Percentiles rank a stretch among this genome's conserved stretches.
Conservation (phyloP, 1,140 invertebrate genomes). For the Anagrus nilaparvatae region DNA sequence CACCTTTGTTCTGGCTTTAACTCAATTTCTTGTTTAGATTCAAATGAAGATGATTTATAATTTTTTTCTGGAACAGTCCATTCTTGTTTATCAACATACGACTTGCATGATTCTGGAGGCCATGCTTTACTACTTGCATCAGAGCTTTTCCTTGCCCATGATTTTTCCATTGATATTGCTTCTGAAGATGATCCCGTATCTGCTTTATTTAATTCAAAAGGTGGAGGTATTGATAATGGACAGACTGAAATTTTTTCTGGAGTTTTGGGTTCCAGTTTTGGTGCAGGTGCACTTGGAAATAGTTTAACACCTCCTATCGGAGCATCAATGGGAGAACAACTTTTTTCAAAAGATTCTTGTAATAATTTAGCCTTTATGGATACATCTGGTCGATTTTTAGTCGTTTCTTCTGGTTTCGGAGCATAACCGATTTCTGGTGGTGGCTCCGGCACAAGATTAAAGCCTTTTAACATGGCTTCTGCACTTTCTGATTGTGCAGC, state of each 20-base stretch:
- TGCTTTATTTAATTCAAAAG: constrained; percentile 29
- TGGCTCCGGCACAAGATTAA: constrained; percentile 56
- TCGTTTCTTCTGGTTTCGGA: constrained; percentile 41
- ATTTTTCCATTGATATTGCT: constrained; percentile 51
- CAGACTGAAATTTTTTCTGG: constrained; percentile 13
- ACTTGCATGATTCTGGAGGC: constrained; percentile 32
- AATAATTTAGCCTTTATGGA: constrained; percentile 52
- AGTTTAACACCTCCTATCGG: constrained; percentile 54
- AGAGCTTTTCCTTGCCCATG: constrained; percentile 48
- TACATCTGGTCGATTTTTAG: constrained; percentile 46
- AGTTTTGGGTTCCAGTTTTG: constrained; percentile 24
- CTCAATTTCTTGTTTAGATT: constrained; percentile 29
- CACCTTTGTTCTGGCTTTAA: constrained; percentile 27
- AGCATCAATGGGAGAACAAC: constrained; percentile 46
- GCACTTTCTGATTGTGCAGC: constrained; percentile 34
- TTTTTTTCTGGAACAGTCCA: constrained; percentile 30
- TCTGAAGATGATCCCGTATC: constrained; percentile 37
- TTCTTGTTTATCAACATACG: constrained; percentile 25
- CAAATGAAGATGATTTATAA: constrained; percentile 30
- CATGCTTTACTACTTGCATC: constrained; percentile 43
- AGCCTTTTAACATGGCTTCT: constrained; percentile 37
- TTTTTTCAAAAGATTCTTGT: constrained; percentile 48
- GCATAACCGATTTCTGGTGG: constrained; percentile 61
- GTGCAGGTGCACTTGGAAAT: constrained; percentile 38
- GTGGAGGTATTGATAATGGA: constrained; percentile 28